Base-by-base conservation (phyloP, 2,113 vertebrate genomes). In the Pseudopodoces humilis region DNA sequence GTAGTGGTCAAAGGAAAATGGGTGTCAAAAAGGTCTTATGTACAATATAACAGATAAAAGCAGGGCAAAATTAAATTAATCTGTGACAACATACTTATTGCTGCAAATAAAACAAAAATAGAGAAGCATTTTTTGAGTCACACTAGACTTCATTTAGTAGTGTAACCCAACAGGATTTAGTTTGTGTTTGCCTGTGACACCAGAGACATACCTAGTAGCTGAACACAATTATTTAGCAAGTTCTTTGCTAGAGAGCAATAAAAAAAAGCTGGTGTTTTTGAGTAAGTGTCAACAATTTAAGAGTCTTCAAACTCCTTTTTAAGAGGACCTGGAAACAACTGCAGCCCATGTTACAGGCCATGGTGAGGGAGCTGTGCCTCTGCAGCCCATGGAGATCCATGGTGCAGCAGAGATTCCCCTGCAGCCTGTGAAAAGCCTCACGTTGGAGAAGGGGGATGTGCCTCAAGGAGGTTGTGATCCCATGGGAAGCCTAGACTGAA, bases 361-460 rank as follows among this genome's bases (percentile, higher is more conserved):
- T 6, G 7, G 52, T 37, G 17, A 64, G 14, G 37, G n/a, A 53
- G 15, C 12, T 64, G 13, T 49, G 2, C 8, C 27, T 7, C 39
- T 60, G 43, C 24, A 53, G 82, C 10, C n/a, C 24, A 21, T 3
- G 5, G 14, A 55, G 19, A 13, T 30, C 8, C 5, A 19, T 1
- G 7, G 28, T 27, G 14, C 23, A 58, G 47, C 31, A 49, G 43
- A 67, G 25, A 37, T 13, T 6, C 10, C 19, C 18, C 8, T 41
- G 28, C 9, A 77, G 49, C 9, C 23, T 0, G 0, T 3, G 19
- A 31, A 63, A 19, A 41, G 55, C 11, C 6, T 37, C 47, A n/a
- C 0, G 0, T 6, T 0, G 0, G 12, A 79, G 39, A 21, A 70
- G 12, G 1, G 5, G 19, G 16, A 46, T 52, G 3, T 35, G 30